Evolutionary conservation across 2,113 vertebrate genomes (phyloP), one percentile per base, ranked within the genome.

Genomic region (Oxygymnocypris stewartii): DNA sequence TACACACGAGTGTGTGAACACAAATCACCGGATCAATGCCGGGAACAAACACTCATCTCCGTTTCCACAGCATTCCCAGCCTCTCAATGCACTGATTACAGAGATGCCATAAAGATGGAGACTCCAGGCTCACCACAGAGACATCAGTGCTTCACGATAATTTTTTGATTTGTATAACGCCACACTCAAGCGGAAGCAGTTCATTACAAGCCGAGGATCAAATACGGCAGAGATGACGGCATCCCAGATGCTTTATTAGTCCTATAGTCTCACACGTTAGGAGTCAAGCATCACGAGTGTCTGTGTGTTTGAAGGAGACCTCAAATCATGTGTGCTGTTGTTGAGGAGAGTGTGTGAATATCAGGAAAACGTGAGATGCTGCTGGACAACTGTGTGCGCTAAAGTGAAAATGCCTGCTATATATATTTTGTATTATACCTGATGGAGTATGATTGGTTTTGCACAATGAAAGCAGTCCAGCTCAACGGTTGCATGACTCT

Each of bases 11-110:
- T 90, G 88, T 90, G 89, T 89, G 86, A 87, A 91, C 84, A 92
- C 86, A 89, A 74, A 89, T 81, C 59, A 81, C 57, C 23, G 84
- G 80, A 91, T 67, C 81, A 85, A 65, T 90, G 89, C 90, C 92
- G 91, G 92, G 93, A 93, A 92, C 88, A 91, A 90, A 90, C 89
- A 69, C 87, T 90, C 90, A 89, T 92, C 90, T 92, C 89, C 89
- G 91, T 89, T 90, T 89, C 90, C 84, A 84, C 86, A 54, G 90
- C 91, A 93, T 92, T 94, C 91, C 80, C 88, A 81, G 87, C 85
- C 83, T 92, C 88, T 87, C 90, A 89, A 84, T 25, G 13, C 77
- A 81, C 85, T 94, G 93, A 94, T 94, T 93, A 94, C 20, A 94
- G 93, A 90, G 80, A 28, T 78, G 74, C 51, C 25, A 49, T 74